Evolutionary conservation across 2,797 vertebrate genomes (phyloP).

Genomic region (Sphenodon punctatus): DNA sequence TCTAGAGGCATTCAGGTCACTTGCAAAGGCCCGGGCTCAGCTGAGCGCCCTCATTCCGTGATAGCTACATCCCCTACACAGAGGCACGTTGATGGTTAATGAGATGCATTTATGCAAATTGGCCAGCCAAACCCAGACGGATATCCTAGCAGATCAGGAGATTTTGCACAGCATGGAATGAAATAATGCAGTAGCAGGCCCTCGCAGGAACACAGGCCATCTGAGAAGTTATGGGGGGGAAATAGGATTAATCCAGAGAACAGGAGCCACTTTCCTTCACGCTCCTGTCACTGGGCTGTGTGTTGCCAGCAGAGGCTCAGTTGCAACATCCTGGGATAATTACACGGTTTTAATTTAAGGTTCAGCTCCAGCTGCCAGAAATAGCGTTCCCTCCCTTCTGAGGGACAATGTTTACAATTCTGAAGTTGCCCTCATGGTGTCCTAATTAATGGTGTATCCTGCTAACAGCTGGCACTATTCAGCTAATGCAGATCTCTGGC

Average conservation of each 20-base stretch:
- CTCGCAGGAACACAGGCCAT: not conserved
- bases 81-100: not conserved
- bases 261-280: not conserved
- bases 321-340: not conserved
- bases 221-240: not conserved
- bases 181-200: rapidly evolving
- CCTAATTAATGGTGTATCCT: not conserved
- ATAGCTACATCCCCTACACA: too few relatives aligned
- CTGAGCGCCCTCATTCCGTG: too few relatives aligned
- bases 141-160: too few relatives aligned
- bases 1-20: too few relatives aligned
- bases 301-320: not conserved
- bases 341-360: not conserved
- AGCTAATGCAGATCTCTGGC: not conserved
- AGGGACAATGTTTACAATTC: not conserved
- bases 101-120: not conserved
- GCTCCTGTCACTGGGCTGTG: not conserved
- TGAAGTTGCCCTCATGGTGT: not conserved
- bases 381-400: not conserved
- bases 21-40: too few relatives aligned
- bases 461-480: not conserved
- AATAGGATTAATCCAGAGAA: not conserved
- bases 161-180: not conserved
- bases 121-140: not conserved
- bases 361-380: constrained; percentile 3